These are phyloP conservation scores for Caradrina kadenii DNA, from an alignment of 2,888 invertebrate species.

Conservation along the genomic window DNA sequence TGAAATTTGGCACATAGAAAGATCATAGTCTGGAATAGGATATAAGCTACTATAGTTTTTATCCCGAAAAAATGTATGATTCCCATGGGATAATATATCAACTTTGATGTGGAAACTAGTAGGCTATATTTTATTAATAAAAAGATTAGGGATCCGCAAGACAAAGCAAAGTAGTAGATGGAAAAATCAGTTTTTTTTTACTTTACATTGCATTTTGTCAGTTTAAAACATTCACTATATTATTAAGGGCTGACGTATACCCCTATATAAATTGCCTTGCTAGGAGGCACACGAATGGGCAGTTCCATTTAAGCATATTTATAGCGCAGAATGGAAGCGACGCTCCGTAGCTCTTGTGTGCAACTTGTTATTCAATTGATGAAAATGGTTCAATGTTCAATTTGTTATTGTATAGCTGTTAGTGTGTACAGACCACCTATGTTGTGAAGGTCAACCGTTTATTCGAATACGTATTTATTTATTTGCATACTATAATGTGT, in stretches of 20 bases:
- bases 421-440: slow-evolving; percentile 25
- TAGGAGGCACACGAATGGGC: neutral
- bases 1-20: too few relatives aligned
- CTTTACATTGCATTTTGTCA: too few relatives aligned
- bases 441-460: slow-evolving; percentile 28
- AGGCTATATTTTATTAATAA: too few relatives aligned
- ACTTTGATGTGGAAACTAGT: too few relatives aligned
- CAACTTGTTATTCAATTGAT: slow-evolving; percentile 53
- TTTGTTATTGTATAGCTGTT: slow-evolving; percentile 30
- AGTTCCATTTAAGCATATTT: slow-evolving; percentile 10
- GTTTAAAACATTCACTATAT: neutral
- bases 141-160: too few relatives aligned
- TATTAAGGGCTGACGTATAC: neutral
- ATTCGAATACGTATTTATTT: neutral
- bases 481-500: too few relatives aligned
- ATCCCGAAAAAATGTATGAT: too few relatives aligned
- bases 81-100: too few relatives aligned
- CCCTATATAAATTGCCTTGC: neutral
- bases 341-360: slow-evolving; percentile 12
- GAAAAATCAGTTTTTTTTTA: too few relatives aligned
- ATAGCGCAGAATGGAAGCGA: slow-evolving; percentile 6
- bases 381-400: slow-evolving; percentile 41
- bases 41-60: too few relatives aligned
- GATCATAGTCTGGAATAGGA: too few relatives aligned
- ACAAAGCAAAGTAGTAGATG: too few relatives aligned